Base-by-base conservation (phyloP, 2,113 vertebrate genomes). In the Callopanchax toddi region DNA sequence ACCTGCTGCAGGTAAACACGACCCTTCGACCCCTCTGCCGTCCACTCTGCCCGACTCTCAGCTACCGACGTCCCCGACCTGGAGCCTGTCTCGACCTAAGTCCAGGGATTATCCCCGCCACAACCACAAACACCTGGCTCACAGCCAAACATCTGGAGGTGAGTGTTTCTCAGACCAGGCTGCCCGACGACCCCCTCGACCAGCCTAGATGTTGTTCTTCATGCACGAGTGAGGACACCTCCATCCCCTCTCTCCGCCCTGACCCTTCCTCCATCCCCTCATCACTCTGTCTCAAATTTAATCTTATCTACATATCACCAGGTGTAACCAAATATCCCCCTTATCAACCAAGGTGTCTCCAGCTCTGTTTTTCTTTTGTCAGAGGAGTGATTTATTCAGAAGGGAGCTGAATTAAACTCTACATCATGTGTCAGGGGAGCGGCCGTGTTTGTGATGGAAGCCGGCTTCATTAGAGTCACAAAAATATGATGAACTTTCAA, bases 1-100 rank as follows among this genome's bases (percentile, higher is more conserved):
- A 92, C 91, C 92, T 92, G 90, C 82, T 68, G 52, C 90, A 92
- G 91, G 91, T 93, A 92, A 92, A 92, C 91, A 92, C 54, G 85
- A 93, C 92, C 91, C 85, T 52, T 50, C 71, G 86, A 92, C 92
- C 92, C 67, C 84, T 63, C 26, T 71, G 85, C 87, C 86, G 81
- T 91, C 89, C 77, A 59, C 84, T 85, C 81, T 81, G 78, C 45
- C 74, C 59, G 53, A 4, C 80, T 78, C 73, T 76, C 67, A 58
- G 66, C 46, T 22, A 64, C 34, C 66, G 56, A 53, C 0, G 39
- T 69, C 77, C 66, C 53, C 5, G 55, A 68, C 81, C 54, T 9
- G 64, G 51, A 68, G 70, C 32, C 64, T 46, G 61, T 83, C 82
- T 76, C 45, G 2, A 17, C 42, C 67, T 53, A 54, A 78, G 79